Evolutionary conservation across 2,888 invertebrate species (phyloP), one percentile per base, ranked within the genome.

Genomic region (Phalera bucephala): DNA sequence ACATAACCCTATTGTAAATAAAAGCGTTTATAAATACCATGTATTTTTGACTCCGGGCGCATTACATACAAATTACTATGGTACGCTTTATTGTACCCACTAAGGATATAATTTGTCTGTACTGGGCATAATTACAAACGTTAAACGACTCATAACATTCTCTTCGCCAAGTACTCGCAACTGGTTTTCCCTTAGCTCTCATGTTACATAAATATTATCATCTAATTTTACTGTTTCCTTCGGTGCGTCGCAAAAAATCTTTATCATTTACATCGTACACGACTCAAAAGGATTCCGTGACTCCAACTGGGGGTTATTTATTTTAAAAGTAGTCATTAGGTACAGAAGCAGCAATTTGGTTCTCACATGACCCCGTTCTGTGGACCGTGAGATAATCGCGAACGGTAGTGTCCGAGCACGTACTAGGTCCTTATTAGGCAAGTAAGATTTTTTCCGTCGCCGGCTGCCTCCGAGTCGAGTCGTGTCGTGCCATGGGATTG

Each of bases 351-450:
- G 72, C 72, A 71, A 72, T 77, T 83, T 68, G 63, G 72, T 80
- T 83, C 80, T 72, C 83, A 76, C 77, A 71, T 85, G 84, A 85
- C 85, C 83, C 72, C 77, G 72, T 77, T 79, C 66, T 54, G 57
- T 56, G 58, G 75, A 79, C 82, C 86, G 84, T 86, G 86, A 85
- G 86, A 87, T 85, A 83, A 83, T 84, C 85, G 84, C 82, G 59
- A 72, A 72, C 81, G 74, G 82, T 78, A 78, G 80, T 82, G 81
- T 78, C 77, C 80, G 59, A 70, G 70, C 85, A 83, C 84, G 86
- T 85, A 80, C 80, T 61, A 62, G 58, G 56, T 71, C 85, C 85
- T 79, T 87, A 85, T 85, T 84, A 72, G 86, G 81, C 64, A 65
- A 69, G 65, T 66, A 55, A 71, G 68, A 70, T 76, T 80, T 83